A percentile compares a stretch with the other conserved stretches of the same genome.
Conservation (phyloP, 1,140 invertebrate genomes). For the Drosophila melanica region DNA sequence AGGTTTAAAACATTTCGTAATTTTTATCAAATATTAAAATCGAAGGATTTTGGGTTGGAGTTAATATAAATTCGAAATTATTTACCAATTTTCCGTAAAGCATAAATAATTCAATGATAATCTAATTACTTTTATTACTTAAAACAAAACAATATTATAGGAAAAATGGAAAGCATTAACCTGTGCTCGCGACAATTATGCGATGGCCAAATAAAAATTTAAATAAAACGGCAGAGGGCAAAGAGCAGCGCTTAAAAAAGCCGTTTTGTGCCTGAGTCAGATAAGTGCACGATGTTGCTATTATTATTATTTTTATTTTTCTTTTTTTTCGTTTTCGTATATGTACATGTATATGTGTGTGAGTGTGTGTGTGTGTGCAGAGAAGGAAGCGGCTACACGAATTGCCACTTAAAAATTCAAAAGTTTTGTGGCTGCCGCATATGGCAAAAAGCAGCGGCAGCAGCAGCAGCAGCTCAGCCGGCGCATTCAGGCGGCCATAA, state of each 20-base stretch:
- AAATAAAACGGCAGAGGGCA: conserved; percentile 35
- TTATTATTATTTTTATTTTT: background rate
- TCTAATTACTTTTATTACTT: background rate
- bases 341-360: conserved; percentile 7
- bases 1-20: too few species aligned
- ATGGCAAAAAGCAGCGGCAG: conserved; percentile 49
- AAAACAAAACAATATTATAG: conserved; percentile 21
- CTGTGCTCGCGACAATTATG: conserved; percentile 14
- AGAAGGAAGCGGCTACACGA: conserved; percentile 72
- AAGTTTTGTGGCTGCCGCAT: conserved; percentile 77
- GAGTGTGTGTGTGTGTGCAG: conserved; percentile 26
- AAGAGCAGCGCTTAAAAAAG: conserved; percentile 26
- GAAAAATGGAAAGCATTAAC: conserved; percentile 1
- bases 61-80: too few species aligned
- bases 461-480: conserved; percentile 29
- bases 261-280: conserved; percentile 24
- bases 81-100: too few species aligned
- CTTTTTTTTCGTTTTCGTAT: conserved; percentile 1
- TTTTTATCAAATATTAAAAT: too few species aligned
- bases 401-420: conserved; percentile 83
- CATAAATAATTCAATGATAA: too few species aligned
- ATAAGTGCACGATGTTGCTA: conserved; percentile 40
- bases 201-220: conserved; percentile 34
- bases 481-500: conserved; percentile 5
- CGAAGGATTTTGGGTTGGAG: too few species aligned